Evolutionary conservation across 2,888 invertebrate genomes (phyloP), one percentile per base, ranked within the genome.

Genomic region (Allophyes oxyacanthae): DNA sequence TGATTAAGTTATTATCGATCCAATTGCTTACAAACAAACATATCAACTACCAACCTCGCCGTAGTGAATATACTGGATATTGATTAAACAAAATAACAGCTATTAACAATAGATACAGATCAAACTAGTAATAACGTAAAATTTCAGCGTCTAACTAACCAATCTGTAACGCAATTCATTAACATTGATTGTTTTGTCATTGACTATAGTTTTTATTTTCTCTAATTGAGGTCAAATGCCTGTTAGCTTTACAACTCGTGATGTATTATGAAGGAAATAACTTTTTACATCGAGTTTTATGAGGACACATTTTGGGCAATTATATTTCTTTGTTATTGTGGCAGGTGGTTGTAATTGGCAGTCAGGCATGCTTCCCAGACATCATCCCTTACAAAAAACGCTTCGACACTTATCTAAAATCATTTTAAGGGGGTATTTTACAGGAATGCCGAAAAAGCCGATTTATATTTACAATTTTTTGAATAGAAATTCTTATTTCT

Each of bases 121-220:
- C 54, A 64, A 49, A 64, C 33, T 45, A 3, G 58, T 45, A 70
- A 62, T 67, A 51, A 50, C 26, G 38, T 55, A 56, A 59, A 61
- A 56, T 65, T 70, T 65, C 51, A 59, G 61, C 51, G 52, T 51
- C 64, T 58, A 64, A 63, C 64, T 58, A 64, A 63, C 72, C 78
- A 80, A 85, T 85, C 81, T 82, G 79, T 78, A 76, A 78, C 81
- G 81, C 80, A 79, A 85, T 85, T 87, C 82, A 86, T 87, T 86
- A 86, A 79, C 82, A 82, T 79, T 84, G 87, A 91, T 89, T 88
- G 86, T 86, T 89, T 87, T 87, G 90, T 88, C 91, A 90, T 91
- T 91, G 90, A 79, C 72, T 76, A 78, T 55, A 83, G 81, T 87
- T 89, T 87, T 86, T 88, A 84, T 86, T 88, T 87, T 87, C 79